Conservation (phyloP, 1,140 invertebrate species). For the Drosophila ananassae region DNA sequence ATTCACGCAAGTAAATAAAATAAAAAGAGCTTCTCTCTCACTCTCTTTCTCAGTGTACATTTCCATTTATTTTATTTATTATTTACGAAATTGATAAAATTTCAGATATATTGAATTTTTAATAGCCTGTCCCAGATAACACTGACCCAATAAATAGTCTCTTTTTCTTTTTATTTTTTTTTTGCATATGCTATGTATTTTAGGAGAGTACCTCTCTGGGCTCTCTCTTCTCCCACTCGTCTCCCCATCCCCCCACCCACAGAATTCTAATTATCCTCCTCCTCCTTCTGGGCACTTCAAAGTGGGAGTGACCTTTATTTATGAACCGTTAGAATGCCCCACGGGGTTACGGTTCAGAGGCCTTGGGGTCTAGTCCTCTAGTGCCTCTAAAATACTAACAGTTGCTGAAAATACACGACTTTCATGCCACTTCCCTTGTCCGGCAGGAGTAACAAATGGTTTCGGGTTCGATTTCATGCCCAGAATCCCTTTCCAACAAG, state of each 20-base stretch:
- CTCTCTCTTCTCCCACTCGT: too few species aligned
- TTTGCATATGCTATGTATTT: neutral
- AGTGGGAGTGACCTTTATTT: slow-evolving; percentile 4
- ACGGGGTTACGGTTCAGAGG: neutral
- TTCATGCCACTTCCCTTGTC: neutral
- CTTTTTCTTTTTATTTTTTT: neutral
- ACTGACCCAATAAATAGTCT: neutral
- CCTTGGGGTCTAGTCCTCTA: neutral
- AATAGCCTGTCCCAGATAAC: neutral
- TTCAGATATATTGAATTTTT: neutral
- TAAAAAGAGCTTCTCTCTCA: too few species aligned
- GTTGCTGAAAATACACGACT: slow-evolving; percentile 2
- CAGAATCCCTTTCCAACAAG: neutral
- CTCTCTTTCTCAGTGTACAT: too few species aligned
- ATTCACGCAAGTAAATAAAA: neutral
- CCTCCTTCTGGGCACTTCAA: neutral
- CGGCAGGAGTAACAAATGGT: slow-evolving; percentile 2
- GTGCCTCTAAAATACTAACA: neutral
- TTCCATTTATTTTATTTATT: too few species aligned
- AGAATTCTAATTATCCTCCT: neutral
- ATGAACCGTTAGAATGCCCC: neutral
- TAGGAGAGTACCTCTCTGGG: neutral
- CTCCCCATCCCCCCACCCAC: too few species aligned
- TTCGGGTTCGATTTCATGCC: neutral
- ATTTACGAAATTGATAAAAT: too few species aligned